Conservation (phyloP, 2,113 vertebrate species). For the Oceanites oceanicus region DNA sequence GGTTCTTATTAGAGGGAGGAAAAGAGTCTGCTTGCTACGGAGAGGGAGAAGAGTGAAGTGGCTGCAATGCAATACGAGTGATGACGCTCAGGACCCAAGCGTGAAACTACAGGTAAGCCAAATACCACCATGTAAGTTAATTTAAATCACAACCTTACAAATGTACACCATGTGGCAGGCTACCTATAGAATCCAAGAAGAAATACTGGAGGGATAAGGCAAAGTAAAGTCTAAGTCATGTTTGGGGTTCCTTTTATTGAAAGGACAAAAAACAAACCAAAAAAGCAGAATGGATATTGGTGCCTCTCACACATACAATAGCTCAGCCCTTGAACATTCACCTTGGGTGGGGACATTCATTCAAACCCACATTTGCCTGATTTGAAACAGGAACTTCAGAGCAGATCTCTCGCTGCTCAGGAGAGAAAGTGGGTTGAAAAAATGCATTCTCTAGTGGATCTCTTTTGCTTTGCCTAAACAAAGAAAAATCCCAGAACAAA, state of each 20-base stretch:
- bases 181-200: neutral
- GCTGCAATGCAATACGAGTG: neutral
- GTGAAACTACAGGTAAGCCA: neutral
- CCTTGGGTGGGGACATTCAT: neutral
- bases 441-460: neutral
- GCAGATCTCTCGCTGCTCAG: neutral
- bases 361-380: neutral
- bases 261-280: neutral
- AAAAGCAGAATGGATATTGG: neutral
- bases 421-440: neutral
- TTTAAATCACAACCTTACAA: neutral
- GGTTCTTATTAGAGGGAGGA: neutral
- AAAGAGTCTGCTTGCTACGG: neutral
- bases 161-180: neutral
- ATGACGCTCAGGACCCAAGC: neutral
- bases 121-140: neutral
- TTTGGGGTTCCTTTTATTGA: neutral
- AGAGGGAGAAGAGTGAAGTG: neutral
- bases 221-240: neutral
- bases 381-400: neutral
- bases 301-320: neutral
- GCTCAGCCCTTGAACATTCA: neutral
- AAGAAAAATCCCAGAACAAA: neutral
- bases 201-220: neutral
- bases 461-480: neutral